These are phyloP conservation scores for Bombus cullumanus DNA, from an alignment of 1,140 invertebrate genomes.

Conservation along the genomic window DNA sequence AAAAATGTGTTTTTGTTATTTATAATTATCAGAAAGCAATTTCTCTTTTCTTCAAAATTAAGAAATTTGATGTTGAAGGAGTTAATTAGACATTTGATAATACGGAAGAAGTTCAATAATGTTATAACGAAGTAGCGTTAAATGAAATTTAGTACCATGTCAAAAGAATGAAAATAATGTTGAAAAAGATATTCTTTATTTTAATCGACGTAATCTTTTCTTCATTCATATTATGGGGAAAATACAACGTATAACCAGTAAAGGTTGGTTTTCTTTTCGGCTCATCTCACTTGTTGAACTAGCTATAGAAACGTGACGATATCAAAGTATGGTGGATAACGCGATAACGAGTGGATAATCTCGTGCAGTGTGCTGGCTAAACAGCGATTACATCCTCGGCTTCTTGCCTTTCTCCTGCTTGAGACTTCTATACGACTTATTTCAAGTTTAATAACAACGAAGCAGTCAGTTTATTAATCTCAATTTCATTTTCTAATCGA, in stretches of 20 bases:
- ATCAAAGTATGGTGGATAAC: slow-evolving; percentile 55
- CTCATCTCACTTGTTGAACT: slow-evolving; percentile 44
- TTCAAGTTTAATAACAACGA: slow-evolving; percentile 55
- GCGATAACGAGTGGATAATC: slow-evolving; percentile 68
- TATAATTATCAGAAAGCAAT: too few relatives aligned
- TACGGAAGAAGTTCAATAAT: not conserved
- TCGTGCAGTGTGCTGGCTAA: slow-evolving; percentile 63
- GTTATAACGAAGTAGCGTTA: not conserved
- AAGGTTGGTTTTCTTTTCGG: slow-evolving; percentile 52
- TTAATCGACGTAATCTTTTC: not conserved
- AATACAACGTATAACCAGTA: not conserved
- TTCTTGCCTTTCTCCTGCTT: slow-evolving; percentile 52
- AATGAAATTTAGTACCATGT: not conserved
- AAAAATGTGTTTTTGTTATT: too few relatives aligned
- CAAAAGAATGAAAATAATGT: not conserved
- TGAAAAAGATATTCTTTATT: not conserved
- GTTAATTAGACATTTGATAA: too few relatives aligned
- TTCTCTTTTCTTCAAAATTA: too few relatives aligned
- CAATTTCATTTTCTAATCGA: slow-evolving; percentile 17
- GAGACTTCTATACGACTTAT: slow-evolving; percentile 37
- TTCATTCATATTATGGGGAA: not conserved
- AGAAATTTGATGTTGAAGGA: too few relatives aligned
- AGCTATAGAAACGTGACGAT: slow-evolving; percentile 58
- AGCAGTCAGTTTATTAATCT: slow-evolving; percentile 3
- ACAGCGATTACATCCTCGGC: slow-evolving; percentile 68